Conservation (phyloP, 2,113 vertebrate species). For the Aleadryas rufinucha region DNA sequence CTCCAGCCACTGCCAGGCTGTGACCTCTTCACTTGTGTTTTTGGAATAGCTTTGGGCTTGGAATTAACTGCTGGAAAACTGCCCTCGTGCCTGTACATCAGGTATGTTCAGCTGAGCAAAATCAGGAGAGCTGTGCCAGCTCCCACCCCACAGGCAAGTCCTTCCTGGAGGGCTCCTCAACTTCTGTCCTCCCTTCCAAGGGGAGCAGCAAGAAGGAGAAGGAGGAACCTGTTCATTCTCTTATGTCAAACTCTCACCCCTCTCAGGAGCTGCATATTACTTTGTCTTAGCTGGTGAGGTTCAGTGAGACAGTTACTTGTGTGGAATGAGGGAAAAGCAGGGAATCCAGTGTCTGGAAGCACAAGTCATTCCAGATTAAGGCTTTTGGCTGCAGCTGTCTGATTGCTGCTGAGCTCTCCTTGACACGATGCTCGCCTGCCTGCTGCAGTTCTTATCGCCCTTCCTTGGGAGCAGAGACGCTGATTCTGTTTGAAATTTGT, state of each 20-base stretch:
- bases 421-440: neutral
- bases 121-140: neutral
- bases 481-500: conserved; percentile 16
- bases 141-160: neutral
- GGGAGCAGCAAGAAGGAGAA: neutral
- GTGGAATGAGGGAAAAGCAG: neutral
- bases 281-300: neutral
- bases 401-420: neutral
- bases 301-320: neutral
- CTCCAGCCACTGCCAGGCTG: neutral
- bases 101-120: neutral
- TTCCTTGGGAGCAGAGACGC: neutral
- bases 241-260: neutral
- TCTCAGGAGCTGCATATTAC: neutral
- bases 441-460: neutral
- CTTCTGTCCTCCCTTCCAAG: neutral
- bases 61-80: neutral
- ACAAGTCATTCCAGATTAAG: conserved; percentile 14
- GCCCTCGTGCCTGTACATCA: neutral
- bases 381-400: conserved; percentile 26
- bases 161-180: neutral
- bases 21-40: neutral
- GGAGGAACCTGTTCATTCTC: neutral
- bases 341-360: neutral
- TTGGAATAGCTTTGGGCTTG: neutral